Evolutionary conservation across 2,797 vertebrate genomes (phyloP).

Genomic region (Loris lydekkerianus): DNA sequence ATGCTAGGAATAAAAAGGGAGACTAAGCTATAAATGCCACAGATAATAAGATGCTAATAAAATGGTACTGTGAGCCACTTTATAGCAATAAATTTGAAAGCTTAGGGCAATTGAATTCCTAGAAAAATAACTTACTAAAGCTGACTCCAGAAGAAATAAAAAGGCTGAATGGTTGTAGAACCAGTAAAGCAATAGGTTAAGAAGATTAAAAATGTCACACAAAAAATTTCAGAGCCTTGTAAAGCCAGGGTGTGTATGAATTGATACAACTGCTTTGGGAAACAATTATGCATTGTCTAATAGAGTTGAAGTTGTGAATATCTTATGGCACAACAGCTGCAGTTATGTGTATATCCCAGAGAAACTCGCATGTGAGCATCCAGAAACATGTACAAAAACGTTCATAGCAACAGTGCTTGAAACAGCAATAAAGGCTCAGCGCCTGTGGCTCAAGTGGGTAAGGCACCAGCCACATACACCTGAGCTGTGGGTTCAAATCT

Average conservation of each 20-base stretch:
- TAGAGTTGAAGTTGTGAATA: not conserved
- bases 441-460: no score
- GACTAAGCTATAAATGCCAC: not conserved
- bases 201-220: not conserved
- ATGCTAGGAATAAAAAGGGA: not conserved
- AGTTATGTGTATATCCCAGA: not conserved
- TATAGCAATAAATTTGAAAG: not conserved
- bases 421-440: not conserved
- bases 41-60: not conserved
- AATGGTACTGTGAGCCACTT: not conserved
- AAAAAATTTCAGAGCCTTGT: not conserved
- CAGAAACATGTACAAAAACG: not conserved
- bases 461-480: no score
- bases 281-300: not conserved
- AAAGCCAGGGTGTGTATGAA: not conserved
- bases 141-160: not conserved
- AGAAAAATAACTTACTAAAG: not conserved
- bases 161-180: not conserved
- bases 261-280: not conserved
- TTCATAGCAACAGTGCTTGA: not conserved
- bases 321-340: not conserved
- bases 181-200: not conserved
- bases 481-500: no score
- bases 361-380: not conserved
- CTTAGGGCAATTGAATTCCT: slow-evolving; percentile 18